Evolutionary conservation across 2,113 vertebrate genomes (phyloP), one percentile per base, ranked within the genome.

Genomic region (Tichodroma muraria): DNA sequence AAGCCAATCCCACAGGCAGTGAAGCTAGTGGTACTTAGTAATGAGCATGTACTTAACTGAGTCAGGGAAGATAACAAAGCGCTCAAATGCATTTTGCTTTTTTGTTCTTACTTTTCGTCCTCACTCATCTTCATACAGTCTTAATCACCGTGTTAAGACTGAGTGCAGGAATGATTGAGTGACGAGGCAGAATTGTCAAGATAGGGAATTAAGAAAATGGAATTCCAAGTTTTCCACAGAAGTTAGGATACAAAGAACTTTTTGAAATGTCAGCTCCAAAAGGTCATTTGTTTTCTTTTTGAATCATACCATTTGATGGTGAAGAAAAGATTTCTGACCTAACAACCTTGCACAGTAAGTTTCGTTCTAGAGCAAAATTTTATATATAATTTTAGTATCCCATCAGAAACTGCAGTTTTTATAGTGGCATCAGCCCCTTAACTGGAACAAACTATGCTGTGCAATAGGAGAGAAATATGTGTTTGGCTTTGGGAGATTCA

Each of bases 391-490:
- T 85, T 85, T 21, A 8, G 50, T 75, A 92, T 82, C 47, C 25
- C 37, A 47, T 95, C 82, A 87, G 97, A 93, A 97, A 84, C 66
- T 8, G 25, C 72, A 50, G 76, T 38, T 94, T 90, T 94, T 92
- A 40, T 68, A 91, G 64, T 65, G 45, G 57, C 53, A 83, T 52
- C 53, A 84, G 37, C 49, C 59, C 33, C 56, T 94, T 92, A 89
- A 78, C 65, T 90, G 45, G 88, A 78, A 52, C 59, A 90, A 96
- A 95, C 88, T 96, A 72, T 90, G 21, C 60, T 77, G 23, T 60
- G 30, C 31, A 92, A 89, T 89, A 94, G 94, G 91, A 76, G 38
- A 81, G 93, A 96, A 96, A 96, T 94, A n/a, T 40, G 80, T 71
- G 25, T 93, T 96, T 95, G 88, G 79, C 38, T 95, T 90, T 40